A percentile compares a stretch with the other conserved stretches of the same genome.
Conservation (phyloP, 2,888 invertebrate species). For the Trissoscelio sp. region DNA sequence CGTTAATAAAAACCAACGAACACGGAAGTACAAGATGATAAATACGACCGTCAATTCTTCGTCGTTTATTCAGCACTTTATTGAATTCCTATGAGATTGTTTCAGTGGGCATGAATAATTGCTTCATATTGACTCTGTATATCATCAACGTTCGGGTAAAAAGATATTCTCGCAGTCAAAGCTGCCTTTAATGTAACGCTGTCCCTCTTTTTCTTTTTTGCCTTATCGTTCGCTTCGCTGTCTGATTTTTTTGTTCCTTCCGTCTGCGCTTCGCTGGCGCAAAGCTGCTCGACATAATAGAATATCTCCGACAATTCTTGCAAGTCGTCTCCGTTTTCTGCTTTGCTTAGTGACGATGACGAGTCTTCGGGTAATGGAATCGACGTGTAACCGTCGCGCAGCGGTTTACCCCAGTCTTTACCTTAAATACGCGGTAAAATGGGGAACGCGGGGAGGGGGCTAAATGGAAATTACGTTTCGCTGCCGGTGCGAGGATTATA, state of each 20-base stretch:
- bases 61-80: slow-evolving; percentile 33
- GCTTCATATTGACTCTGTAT: slow-evolving; percentile 55
- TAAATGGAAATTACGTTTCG: slow-evolving; percentile 67
- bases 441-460: slow-evolving; percentile 1
- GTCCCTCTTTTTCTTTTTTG: neutral
- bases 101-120: slow-evolving; percentile 46
- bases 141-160: slow-evolving; percentile 24
- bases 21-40: slow-evolving; percentile 34
- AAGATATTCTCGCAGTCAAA: slow-evolving; percentile 8
- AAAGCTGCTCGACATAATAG: slow-evolving; percentile 67
- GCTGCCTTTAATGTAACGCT: slow-evolving; percentile 24
- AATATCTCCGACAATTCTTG: slow-evolving; percentile 60
- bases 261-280: neutral
- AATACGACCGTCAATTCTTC: slow-evolving; percentile 27
- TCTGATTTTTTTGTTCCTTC: slow-evolving; percentile 26
- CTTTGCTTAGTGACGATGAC: slow-evolving; percentile 64
- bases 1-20: slow-evolving; percentile 24
- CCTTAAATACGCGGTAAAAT: slow-evolving; percentile 39
- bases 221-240: slow-evolving; percentile 6
- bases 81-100: slow-evolving; percentile 54
- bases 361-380: slow-evolving; percentile 68
- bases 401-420: slow-evolving; percentile 63
- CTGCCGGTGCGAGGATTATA: slow-evolving; percentile 54
- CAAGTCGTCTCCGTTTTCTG: slow-evolving; percentile 58
- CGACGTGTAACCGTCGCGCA: slow-evolving; percentile 66